Evolutionary conservation across 2,888 invertebrate species (phyloP).

Genomic region (Platyscelio sp.): DNA sequence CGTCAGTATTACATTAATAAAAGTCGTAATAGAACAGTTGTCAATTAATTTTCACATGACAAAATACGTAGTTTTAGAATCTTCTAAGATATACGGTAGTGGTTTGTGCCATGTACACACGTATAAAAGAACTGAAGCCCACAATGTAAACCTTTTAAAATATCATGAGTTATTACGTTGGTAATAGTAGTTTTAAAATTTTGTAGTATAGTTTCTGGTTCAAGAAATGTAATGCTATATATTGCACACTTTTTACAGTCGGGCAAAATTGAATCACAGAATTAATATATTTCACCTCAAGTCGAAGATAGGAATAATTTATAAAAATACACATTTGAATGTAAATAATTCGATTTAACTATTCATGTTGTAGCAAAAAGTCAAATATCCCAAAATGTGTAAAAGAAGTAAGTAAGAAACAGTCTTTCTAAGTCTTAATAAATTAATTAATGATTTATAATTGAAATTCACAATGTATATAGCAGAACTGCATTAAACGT

Average conservation of each 20-base stretch:
- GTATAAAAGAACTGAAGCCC: constrained; percentile 25
- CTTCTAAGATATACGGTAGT: constrained; percentile 55
- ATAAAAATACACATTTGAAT: no score
- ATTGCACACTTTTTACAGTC: constrained; percentile 16
- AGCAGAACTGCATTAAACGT: no score
- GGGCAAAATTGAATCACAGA: constrained; percentile 1
- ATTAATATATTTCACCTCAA: no score
- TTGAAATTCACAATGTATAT: no score
- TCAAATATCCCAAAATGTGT: no score
- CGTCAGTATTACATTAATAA: constrained; percentile 62
- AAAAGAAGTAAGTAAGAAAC: no score
- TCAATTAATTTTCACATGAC: constrained; percentile 60
- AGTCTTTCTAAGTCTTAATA: no score
- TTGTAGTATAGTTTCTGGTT: constrained; percentile 4
- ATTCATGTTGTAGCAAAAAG: no score
- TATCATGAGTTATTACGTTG: constrained; percentile 31
- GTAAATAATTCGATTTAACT: no score
- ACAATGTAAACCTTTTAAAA: constrained; percentile 35
- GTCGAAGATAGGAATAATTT: no score
- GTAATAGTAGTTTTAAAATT: constrained; percentile 37
- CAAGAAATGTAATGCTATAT: constrained; percentile 9
- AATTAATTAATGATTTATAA: no score
- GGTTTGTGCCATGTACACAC: constrained; percentile 38
- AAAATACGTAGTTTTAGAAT: constrained; percentile 51
- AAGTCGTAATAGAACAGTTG: constrained; percentile 61